Evolutionary conservation across 2,797 vertebrate species (phyloP), one percentile per base, ranked within the genome.

Genomic region (Acipenser ruthenus): DNA sequence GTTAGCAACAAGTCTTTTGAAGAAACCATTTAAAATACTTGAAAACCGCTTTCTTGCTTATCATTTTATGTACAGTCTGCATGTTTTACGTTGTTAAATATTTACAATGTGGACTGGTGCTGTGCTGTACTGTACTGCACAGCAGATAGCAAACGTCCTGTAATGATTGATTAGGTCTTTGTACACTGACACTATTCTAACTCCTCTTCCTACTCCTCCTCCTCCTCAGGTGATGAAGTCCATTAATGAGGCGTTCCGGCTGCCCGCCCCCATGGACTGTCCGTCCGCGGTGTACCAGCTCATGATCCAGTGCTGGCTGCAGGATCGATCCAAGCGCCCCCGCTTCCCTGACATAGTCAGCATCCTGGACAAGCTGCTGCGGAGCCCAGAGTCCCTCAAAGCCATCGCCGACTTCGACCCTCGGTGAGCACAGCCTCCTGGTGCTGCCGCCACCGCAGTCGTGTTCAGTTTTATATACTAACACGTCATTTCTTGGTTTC

Each of bases 291-390:
- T 98, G 79, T 93, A 99, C 84, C 95, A 98, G 84, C 91, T 99
- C 72, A 99, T 99, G 95, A 85, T 98, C 67, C 94, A 95, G 74
- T 98, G 96, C 77, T 99, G 96, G 96, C 92, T 91, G 76, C 93
- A 97, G 69, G 96, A 99, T 37, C 90, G 93, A 1, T 50, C 83
- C 68, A 92, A 91, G 12, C 87, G 96, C 49, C 96, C 96, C 68
- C 94, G 92, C 64, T 99, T 99, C 61, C 59, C 88, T 0, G 96
- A 97, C 71, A 85, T 95, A 0, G 93, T 98, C 79, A 97, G 93
- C 86, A 90, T 98, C 83, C 85, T 99, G 4, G 94, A 98, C 84
- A 99, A 97, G 72, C 90, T 98, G 65, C 88, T 95, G 69, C 86
- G 81, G 0, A 93, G 84, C 67, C 96, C 95, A 0, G 95, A 98